Conservation (phyloP, 2,797 vertebrate genomes). For the Amblyraja radiata region DNA sequence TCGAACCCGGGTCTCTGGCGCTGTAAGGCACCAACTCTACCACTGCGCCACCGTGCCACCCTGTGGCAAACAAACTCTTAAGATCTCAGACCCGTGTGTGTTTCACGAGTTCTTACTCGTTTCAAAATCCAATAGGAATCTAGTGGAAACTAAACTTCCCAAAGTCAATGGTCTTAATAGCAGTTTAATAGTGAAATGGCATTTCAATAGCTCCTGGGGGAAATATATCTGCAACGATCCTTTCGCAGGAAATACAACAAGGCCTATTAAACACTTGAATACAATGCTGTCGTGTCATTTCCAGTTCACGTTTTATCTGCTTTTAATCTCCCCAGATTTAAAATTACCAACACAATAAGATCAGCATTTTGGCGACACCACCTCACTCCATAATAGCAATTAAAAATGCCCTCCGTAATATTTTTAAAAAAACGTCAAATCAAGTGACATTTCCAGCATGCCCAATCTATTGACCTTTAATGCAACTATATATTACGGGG, state of each 20-base stretch:
- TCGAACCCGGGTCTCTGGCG: too few species aligned
- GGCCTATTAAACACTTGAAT: constrained; percentile 8
- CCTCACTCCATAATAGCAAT: neutral
- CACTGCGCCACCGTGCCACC: too few species aligned
- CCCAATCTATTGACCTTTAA: neutral
- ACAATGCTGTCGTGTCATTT: neutral
- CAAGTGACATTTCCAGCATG: neutral
- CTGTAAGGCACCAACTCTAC: too few species aligned
- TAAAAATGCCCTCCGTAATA: neutral
- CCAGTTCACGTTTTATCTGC: constrained; percentile 6
- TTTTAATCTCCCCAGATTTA: constrained; percentile 17
- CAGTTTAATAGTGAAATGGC: neutral
- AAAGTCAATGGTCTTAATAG: constrained; percentile 23
- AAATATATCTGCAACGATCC: constrained; percentile 18
- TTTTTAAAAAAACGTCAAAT: neutral
- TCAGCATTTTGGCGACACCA: neutral
- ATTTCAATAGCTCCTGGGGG: constrained; percentile 19
- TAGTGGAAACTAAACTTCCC: neutral
- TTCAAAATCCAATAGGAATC: constrained; percentile 14
- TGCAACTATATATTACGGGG: too few species aligned
- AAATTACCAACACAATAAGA: neutral
- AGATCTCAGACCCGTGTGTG: neutral
- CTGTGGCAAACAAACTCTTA: neutral
- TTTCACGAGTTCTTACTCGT: neutral
- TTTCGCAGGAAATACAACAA: constrained; percentile 10